Percentiles rank a stretch among this genome's conserved stretches.
Conservation (phyloP, 2,888 invertebrate genomes). For the Periphyllus acericola region DNA sequence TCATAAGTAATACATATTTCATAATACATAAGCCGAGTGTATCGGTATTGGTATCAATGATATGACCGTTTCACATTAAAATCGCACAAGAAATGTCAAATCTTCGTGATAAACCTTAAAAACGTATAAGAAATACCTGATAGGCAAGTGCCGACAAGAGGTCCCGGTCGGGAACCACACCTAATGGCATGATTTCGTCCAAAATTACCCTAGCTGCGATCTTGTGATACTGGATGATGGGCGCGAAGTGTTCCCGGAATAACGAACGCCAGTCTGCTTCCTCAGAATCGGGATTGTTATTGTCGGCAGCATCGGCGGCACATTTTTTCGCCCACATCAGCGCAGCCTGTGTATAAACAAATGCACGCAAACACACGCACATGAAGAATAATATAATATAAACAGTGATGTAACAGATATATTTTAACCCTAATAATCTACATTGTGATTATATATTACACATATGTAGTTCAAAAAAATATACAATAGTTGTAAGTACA, state of each 20-base stretch:
- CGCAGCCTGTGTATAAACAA: conserved; percentile 75
- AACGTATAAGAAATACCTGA: conserved; percentile 75
- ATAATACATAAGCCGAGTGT: too few relatives aligned
- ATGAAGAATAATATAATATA: too few relatives aligned
- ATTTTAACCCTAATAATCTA: too few relatives aligned
- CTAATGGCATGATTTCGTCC: conserved; percentile 89
- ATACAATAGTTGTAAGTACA: too few relatives aligned
- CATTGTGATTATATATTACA: too few relatives aligned
- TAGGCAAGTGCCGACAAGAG: conserved; percentile 94
- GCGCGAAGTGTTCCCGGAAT: conserved; percentile 77
- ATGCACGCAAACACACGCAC: neutral
- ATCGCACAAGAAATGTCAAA: neutral
- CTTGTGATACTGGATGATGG: conserved; percentile 94
- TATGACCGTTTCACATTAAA: neutral
- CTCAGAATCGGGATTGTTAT: conserved; percentile 72
- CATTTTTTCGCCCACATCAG: conserved; percentile 96
- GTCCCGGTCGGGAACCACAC: conserved; percentile 87
- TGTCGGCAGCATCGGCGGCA: conserved; percentile 85
- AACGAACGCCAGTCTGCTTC: conserved; percentile 52
- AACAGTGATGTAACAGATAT: too few relatives aligned
- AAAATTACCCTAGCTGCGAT: conserved; percentile 92
- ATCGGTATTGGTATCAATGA: too few relatives aligned
- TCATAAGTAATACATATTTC: too few relatives aligned
- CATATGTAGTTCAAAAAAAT: too few relatives aligned
- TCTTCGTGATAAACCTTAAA: neutral